A percentile compares a stretch with the other conserved stretches of the same genome.
Evolutionary conservation across 2,113 vertebrate genomes (phyloP).

Genomic region (Amblyornis subalaris): DNA sequence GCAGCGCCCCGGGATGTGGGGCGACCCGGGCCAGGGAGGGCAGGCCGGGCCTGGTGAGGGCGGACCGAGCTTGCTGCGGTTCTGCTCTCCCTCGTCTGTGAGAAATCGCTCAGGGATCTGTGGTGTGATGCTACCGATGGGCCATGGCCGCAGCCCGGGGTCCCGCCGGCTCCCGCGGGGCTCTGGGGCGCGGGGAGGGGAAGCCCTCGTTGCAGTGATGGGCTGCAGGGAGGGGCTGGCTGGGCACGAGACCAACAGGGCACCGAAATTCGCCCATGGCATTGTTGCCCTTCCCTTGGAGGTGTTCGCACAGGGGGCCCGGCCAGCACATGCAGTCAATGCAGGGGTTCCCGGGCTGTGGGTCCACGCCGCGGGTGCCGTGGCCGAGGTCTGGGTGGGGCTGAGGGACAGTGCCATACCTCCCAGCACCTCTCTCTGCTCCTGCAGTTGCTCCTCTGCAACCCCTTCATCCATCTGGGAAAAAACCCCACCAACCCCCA

Average conservation of each 20-base stretch:
- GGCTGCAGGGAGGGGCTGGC: too few relatives aligned
- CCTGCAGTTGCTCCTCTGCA: background rate
- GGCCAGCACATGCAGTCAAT: background rate
- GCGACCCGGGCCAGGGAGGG: too few relatives aligned
- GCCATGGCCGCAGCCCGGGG: background rate
- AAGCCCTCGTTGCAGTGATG: background rate
- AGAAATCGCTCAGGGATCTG: background rate
- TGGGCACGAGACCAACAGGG: background rate
- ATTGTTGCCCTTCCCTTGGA: rapidly evolving
- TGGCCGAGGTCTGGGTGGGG: rapidly evolving
- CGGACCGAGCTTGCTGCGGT: background rate
- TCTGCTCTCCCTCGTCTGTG: background rate
- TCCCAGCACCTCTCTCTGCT: background rate
- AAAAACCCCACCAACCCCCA: rapidly evolving
- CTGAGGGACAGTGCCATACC: background rate
- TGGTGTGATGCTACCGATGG: rapidly evolving
- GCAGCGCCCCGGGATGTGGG: too few relatives aligned
- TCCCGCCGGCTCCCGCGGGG: too few relatives aligned
- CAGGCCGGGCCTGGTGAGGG: too few relatives aligned
- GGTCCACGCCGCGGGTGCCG: rapidly evolving
- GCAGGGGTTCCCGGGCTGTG: background rate
- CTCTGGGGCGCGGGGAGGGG: background rate
- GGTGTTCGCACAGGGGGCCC: rapidly evolving
- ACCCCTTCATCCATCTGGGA: too few relatives aligned
- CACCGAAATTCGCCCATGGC: background rate